Conservation (phyloP, 2,797 vertebrate species). For the Intellagama lesueurii region DNA sequence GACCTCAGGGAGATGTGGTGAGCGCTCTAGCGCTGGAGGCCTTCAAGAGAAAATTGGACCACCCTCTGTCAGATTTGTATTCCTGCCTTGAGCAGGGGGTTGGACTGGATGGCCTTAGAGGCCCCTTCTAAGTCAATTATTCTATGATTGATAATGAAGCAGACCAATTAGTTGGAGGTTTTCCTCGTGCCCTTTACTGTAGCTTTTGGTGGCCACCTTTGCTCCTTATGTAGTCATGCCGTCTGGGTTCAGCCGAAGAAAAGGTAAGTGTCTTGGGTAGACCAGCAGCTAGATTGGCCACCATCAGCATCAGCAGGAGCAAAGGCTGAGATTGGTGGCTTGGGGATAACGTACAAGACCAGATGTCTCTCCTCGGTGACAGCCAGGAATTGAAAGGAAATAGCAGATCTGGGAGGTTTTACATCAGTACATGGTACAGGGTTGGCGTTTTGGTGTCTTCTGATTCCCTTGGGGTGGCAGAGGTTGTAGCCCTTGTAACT, state of each 20-base stretch:
- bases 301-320: background rate
- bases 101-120: no score
- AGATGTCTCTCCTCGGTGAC: background rate
- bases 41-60: no score
- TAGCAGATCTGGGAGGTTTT: background rate
- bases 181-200: no score
- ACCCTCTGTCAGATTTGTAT: no score
- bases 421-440: background rate
- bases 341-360: background rate
- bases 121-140: no score
- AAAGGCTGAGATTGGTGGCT: background rate
- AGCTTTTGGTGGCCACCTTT: background rate
- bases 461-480: background rate
- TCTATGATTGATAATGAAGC: no score
- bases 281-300: background rate
- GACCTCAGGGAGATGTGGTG: no score
- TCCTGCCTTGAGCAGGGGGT: no score
- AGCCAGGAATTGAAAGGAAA: background rate
- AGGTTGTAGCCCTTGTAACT: background rate
- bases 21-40: no score
- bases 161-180: no score
- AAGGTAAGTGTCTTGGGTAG: background rate
- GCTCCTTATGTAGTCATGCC: background rate
- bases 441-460: no score
- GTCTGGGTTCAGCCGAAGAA: background rate